A percentile compares a stretch with the other conserved stretches of the same genome.
Evolutionary conservation across 1,140 invertebrate genomes (phyloP).

Genomic region (Platyscapa corneri): DNA sequence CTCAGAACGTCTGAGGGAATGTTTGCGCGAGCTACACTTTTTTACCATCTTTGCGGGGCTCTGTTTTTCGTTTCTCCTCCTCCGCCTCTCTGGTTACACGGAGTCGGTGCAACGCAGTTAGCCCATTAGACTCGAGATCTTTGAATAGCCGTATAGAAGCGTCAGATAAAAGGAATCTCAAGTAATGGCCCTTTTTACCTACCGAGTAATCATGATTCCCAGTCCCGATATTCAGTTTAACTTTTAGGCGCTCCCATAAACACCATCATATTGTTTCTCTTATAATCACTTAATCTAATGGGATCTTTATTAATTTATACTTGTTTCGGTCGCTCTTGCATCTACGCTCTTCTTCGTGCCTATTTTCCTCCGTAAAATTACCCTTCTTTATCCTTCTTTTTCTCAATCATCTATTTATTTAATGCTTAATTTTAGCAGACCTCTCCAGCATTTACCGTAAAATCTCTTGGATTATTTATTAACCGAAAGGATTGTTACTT

Average conservation of each 20-base stretch:
- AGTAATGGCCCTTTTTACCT: slow-evolving; percentile 29
- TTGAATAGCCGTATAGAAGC: neutral
- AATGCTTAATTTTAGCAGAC: no score
- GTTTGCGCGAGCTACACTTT: neutral
- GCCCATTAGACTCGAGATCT: slow-evolving; percentile 26
- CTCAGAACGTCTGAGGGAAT: slow-evolving; percentile 1
- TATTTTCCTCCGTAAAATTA: no score
- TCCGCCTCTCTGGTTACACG: neutral
- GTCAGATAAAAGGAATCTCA: slow-evolving; percentile 29
- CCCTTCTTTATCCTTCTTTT: no score
- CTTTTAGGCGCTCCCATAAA: neutral
- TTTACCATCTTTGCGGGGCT: neutral
- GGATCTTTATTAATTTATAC: neutral
- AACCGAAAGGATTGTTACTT: no score
- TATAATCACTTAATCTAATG: neutral
- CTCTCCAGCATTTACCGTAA: no score
- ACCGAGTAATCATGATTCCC: neutral
- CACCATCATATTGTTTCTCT: neutral
- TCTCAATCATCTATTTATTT: no score
- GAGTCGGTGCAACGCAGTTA: slow-evolving; percentile 1
- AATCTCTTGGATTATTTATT: no score
- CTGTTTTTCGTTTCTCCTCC: neutral
- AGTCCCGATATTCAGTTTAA: neutral
- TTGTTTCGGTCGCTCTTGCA: no score
- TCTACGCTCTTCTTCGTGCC: no score